Evolutionary conservation across 2,797 vertebrate species (phyloP).

Genomic region (Synaphobranchus kaupii): DNA sequence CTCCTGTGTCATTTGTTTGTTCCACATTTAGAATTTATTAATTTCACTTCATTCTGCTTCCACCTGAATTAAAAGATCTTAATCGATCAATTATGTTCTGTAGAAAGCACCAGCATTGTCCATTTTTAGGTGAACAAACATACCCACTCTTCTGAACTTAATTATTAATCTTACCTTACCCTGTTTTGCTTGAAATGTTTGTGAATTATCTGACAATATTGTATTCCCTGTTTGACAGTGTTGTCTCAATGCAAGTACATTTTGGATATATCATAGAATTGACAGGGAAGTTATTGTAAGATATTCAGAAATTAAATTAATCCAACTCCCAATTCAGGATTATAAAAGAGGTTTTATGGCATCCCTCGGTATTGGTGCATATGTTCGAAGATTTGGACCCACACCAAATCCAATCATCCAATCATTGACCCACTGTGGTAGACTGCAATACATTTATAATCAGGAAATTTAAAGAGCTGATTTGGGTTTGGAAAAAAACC

Average conservation of each 20-base stretch:
- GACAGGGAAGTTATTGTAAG: not conserved
- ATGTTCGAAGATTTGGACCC: too few relatives aligned
- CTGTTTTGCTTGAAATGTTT: not conserved
- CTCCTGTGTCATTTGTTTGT: conserved; percentile 33
- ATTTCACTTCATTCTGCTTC: conserved; percentile 46
- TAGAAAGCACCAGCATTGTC: conserved; percentile 12
- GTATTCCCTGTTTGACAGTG: conserved; percentile 15
- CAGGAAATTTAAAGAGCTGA: not conserved
- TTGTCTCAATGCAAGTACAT: conserved; percentile 3
- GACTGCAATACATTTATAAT: not conserved
- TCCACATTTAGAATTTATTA: conserved; percentile 44
- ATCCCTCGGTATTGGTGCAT: not conserved
- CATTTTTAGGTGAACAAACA: conserved; percentile 2
- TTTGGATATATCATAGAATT: not conserved
- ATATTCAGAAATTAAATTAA: not conserved
- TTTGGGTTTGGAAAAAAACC: not conserved
- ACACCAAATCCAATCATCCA: conserved; percentile 3
- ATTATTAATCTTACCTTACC: not conserved
- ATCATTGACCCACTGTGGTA: not conserved
- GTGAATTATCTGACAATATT: conserved; percentile 16
- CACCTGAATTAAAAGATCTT: conserved; percentile 27
- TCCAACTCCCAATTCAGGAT: not conserved
- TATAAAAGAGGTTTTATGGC: not conserved
- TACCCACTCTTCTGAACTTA: not conserved
- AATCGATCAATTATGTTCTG: conserved; percentile 14